Conservation (phyloP, 2,797 vertebrate species). For the Eurystomus glaucurus region DNA sequence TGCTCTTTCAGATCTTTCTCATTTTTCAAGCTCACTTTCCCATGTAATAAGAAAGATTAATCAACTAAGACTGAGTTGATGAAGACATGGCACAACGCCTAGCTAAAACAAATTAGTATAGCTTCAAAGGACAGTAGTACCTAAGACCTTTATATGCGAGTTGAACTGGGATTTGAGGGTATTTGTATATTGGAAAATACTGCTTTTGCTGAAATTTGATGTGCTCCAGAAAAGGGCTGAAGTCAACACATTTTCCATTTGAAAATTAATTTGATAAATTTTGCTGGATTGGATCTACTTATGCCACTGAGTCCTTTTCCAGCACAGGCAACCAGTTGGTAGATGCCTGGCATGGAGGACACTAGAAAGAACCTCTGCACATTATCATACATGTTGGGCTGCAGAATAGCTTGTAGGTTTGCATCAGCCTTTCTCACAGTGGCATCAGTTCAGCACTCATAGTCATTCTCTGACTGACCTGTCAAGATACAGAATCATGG, state of each 20-base stretch:
- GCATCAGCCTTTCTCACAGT: neutral
- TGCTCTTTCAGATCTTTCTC: neutral
- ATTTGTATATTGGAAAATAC: neutral
- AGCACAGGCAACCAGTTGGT: neutral
- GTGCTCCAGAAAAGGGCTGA: neutral
- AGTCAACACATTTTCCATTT: neutral
- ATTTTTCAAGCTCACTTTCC: neutral
- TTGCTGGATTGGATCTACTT: neutral
- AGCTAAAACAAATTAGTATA: neutral
- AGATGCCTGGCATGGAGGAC: neutral
- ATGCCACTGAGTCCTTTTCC: neutral
- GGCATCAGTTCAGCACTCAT: neutral
- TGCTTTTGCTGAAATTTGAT: neutral
- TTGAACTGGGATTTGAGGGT: neutral
- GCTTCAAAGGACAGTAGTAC: neutral
- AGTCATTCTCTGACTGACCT: neutral
- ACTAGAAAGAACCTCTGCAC: neutral
- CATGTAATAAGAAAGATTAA: neutral
- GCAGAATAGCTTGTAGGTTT: neutral
- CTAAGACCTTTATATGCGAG: neutral
- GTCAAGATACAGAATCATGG: neutral
- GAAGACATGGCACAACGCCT: neutral
- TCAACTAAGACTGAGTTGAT: constrained; percentile 5
- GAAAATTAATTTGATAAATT: neutral
- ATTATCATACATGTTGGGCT: rapidly evolving